Evolutionary conservation across 2,888 invertebrate genomes (phyloP), one percentile per base, ranked within the genome.

Genomic region (Meloe dianella): DNA sequence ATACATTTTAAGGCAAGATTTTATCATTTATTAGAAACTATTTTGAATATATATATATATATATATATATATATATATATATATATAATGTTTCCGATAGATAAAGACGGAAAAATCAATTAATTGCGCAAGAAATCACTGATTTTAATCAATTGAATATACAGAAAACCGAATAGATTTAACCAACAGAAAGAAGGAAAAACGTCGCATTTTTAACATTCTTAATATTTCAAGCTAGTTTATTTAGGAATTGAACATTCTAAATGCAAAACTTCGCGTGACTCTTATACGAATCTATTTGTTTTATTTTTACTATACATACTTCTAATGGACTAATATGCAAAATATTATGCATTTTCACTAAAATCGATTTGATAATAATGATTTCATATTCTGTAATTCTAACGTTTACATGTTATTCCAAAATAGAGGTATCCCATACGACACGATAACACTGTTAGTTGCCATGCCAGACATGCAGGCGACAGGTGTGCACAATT

Each of bases 291-390:
- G 12, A 35, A 35, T 12, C 41, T 41, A 41, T n/a, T 41, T 17
- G 17, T 41, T 41, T 41, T 41, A 8, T 41, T 41, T 41, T 41
- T 41, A 8, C 41, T 17, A 41, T 41, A n/a, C n/a, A n/a, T n/a
- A n/a, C n/a, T 41, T 41, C 17, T 41, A 41, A 41, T 41, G 41
- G 41, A 17, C n/a, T 41, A 17, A n/a, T 41, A 17, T 41, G 41
- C 41, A 41, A 41, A 41, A 41, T 41, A 41, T 41, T n/a, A 41
- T 41, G 41, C 17, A 41, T 41, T 41, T 41, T 17, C 17, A 41
- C 7, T 10, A 8, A 17, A 41, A 41, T 41, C 41, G 41, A 41
- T 41, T 41, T 41, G 17, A 41, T 41, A 41, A 41, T n/a, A 6
- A n/a, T 7, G 12, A 35, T 10, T 35, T 35, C 12, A 35, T 4